Evolutionary conservation across 2,888 invertebrate genomes (phyloP).

Genomic region (Slavum lentiscoides): DNA sequence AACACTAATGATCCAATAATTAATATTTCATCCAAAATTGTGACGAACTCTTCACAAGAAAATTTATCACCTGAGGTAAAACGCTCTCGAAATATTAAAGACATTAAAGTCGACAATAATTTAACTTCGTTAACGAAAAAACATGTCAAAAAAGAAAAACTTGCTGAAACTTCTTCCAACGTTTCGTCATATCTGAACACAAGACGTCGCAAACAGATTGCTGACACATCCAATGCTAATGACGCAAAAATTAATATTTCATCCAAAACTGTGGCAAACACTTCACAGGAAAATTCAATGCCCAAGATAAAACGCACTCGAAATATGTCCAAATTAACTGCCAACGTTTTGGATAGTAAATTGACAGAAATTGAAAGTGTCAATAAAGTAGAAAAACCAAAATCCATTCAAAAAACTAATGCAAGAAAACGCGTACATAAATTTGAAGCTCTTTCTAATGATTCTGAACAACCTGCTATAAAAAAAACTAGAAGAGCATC

Average conservation of each 20-base stretch:
- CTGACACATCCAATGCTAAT: constrained; percentile 22
- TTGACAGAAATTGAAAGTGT: background rate
- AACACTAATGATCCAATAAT: constrained; percentile 14
- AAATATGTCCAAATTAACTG: constrained; percentile 4
- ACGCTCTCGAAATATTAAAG: constrained; percentile 4
- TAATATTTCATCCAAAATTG: constrained; percentile 23
- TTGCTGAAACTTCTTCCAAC: background rate
- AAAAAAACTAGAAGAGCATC: constrained; percentile 16
- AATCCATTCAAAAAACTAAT: background rate
- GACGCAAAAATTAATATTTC: constrained; percentile 11
- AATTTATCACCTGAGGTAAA: background rate
- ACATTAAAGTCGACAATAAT: too few relatives aligned
- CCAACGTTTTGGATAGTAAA: background rate
- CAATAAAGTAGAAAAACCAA: constrained; percentile 8
- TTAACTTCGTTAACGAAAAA: background rate
- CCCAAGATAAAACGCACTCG: constrained; percentile 3
- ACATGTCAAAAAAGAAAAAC: constrained; percentile 9
- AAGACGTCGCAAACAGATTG: constrained; percentile 26
- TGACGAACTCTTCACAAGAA: background rate
- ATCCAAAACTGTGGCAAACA: constrained; percentile 6
- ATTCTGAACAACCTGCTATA: background rate
- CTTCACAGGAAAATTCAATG: background rate
- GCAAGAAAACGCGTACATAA: constrained; percentile 8
- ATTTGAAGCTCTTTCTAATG: constrained; percentile 12
- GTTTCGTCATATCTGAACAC: background rate